Base-by-base conservation (phyloP, 1,140 invertebrate species). In the Nasonia giraulti region DNA sequence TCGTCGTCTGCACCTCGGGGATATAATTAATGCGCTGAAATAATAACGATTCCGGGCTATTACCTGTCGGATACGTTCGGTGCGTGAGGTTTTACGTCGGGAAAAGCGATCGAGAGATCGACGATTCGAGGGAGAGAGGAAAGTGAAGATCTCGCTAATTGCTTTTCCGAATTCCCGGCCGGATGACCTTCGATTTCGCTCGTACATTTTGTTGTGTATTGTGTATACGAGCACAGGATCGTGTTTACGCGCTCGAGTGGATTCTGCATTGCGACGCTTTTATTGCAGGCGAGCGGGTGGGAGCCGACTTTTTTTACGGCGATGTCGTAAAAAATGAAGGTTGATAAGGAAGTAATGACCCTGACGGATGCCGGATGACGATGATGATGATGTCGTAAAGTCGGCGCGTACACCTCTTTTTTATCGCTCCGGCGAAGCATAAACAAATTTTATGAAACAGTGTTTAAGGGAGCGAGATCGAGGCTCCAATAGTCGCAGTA, bases 1-100 rank as follows among this genome's bases (percentile, higher is more conserved):
- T 62, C 55, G 17, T n/a, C 84, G 86, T 20, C 20, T 62, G 4
- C 84, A 83, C 87, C 82, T 81, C 81, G 73, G 84, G 77, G 86
- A 68, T 86, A 87, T 88, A 86, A 84, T n/a, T n/a, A n/a, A n/a
- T n/a, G n/a, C n/a, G n/a, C n/a, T n/a, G n/a, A n/a, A n/a, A n/a
- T n/a, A n/a, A n/a, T n/a, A n/a, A n/a, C n/a, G n/a, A n/a, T n/a
- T n/a, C n/a, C n/a, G n/a, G n/a, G n/a, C n/a, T n/a, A n/a, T n/a
- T n/a, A n/a, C n/a, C n/a, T 68, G 83, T 87, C 82, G 20, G 11
- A 69, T 71, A 12, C 7, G 68, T 31, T 14, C 5, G 4, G 62
- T 75, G 5, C 12, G 81, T 66, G 44, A 20, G 47, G 55, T 31
- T 80, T 55, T 80, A 68, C 83, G 47, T 12, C 50, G 78, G 75